Base-by-base conservation (phyloP, 2,888 invertebrate genomes). In the Agrochola litura region DNA sequence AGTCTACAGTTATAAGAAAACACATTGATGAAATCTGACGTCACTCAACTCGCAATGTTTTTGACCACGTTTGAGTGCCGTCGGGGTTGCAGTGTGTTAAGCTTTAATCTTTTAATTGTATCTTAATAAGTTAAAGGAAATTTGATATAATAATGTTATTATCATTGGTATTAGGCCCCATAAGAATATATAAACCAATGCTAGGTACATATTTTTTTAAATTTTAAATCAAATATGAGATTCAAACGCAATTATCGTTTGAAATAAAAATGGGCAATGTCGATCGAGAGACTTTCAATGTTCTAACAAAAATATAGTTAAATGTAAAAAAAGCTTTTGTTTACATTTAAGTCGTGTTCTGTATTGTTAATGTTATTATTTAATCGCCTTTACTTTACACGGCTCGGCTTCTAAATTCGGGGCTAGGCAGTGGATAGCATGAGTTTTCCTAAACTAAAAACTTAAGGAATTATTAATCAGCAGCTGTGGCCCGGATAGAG, bases 391-490 rank as follows among this genome's bases (percentile, higher is more conserved):
- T 22, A 22, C 10, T 22, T 30, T 22, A 22, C 30, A 22, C 30
- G 54, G 3, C 19, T 65, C 14, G 2, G 68, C 16, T 22, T 72
- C 25, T 25, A 41, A 52, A 73, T 14, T 71, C 25, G 16, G 46
- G 37, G n/a, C 25, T 70, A 37, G 73, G 73, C 60, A 74, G 73
- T 71, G 49, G 19, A 8, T 49, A 74, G 60, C 60, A 60, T 19
- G 70, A 49, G 25, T 22, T 37, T 71, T 22, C 52, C 14, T 22
- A 52, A 67, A 67, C 6, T 10, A 6, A 14, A 67, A 22, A 67
- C 30, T 22, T 49, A 37, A 37, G 37, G 37, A 37, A 37, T 37
- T 37, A 37, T 37, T 37, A 25, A 66, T 46, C 19, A 46, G 3
- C 25, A 25, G 16, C 37, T 37, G 37, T 65, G 64, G 9, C 43